Evolutionary conservation across 2,888 invertebrate genomes (phyloP).

Genomic region (Leptinotarsa haldemani): DNA sequence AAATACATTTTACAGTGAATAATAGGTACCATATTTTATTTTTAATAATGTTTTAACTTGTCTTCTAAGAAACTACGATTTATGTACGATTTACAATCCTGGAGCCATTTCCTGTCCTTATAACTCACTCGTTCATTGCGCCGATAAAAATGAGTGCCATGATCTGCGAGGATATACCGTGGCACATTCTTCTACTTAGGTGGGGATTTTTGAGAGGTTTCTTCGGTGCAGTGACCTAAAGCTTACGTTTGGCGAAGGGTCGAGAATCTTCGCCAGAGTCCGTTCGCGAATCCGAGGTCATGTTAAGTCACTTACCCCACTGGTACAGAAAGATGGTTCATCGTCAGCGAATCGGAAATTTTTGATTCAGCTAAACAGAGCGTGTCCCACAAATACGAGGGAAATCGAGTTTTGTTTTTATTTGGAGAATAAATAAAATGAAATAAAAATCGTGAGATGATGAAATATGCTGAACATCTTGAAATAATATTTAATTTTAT

Average conservation of each 20-base stretch:
- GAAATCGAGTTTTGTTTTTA: neutral
- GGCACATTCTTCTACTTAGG: slow-evolving; percentile 16
- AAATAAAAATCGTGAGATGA: no score
- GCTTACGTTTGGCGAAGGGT: slow-evolving; percentile 30
- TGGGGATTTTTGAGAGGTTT: slow-evolving; percentile 56
- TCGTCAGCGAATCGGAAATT: slow-evolving; percentile 51
- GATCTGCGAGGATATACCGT: slow-evolving; percentile 13
- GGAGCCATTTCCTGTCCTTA: neutral
- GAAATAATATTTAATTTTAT: no score
- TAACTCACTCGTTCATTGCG: slow-evolving; percentile 10
- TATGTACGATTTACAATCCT: neutral
- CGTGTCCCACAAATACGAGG: slow-evolving; percentile 48
- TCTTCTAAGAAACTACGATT: neutral
- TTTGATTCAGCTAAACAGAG: slow-evolving; percentile 50
- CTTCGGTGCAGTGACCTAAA: slow-evolving; percentile 65
- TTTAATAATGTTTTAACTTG: no score
- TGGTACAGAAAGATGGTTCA: slow-evolving; percentile 63
- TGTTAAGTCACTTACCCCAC: slow-evolving; percentile 75
- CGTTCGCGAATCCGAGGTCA: slow-evolving; percentile 67
- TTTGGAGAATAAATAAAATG: no score
- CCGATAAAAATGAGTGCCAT: slow-evolving; percentile 18
- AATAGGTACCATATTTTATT: no score
- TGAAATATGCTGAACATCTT: no score
- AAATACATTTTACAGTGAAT: no score
- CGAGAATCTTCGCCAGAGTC: slow-evolving; percentile 15